Evolutionary conservation across 2,113 vertebrate genomes (phyloP), one percentile per base, ranked within the genome.

Genomic region (Opisthocomus hoazin): DNA sequence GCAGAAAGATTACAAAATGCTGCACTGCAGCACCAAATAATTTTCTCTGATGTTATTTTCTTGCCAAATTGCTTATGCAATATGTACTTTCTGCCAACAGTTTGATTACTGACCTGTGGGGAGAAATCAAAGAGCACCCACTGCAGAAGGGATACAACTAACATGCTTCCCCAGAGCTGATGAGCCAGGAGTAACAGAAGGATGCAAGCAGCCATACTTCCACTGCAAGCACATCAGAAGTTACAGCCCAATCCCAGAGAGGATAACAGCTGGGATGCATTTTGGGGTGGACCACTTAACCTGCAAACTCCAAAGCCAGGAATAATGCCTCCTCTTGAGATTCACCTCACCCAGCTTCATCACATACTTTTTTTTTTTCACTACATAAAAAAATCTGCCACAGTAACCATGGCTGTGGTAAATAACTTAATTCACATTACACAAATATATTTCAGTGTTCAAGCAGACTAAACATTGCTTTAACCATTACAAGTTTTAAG

Each of bases 351-450:
- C 9, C 34, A 69, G 30, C 11, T 37, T 63, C 14, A 4, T 27
- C 61, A 63, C 3, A 64, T 2, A 18, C 1, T 1, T 10, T 66
- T 54, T 21, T 30, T n/a, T n/a, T n/a, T n/a, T n/a, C n/a, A n/a
- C n/a, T n/a, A n/a, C n/a, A 45, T 45, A 82, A 41, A 43, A 13
- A 54, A 57, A n/a, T 10, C 10, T 57, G 41, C 21, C 51, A 87
- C 9, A 58, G 27, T 48, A 81, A 51, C 17, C 24, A 11, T 3
- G 9, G 56, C 9, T 87, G 17, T 68, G 21, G 20, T 34, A 65
- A 79, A 54, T 20, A 57, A 7, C 32, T 80, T 73, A 2, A 51
- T 68, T 82, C 71, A 70, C 12, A 41, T 15, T 56, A 69, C 30
- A 64, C 2, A 60, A 58, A 79, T 12, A 24, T 4, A 64, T 21